phyloP scores from a whole-genome alignment of 2,888 invertebrate species.

The Nomada lathburiana region DNA sequence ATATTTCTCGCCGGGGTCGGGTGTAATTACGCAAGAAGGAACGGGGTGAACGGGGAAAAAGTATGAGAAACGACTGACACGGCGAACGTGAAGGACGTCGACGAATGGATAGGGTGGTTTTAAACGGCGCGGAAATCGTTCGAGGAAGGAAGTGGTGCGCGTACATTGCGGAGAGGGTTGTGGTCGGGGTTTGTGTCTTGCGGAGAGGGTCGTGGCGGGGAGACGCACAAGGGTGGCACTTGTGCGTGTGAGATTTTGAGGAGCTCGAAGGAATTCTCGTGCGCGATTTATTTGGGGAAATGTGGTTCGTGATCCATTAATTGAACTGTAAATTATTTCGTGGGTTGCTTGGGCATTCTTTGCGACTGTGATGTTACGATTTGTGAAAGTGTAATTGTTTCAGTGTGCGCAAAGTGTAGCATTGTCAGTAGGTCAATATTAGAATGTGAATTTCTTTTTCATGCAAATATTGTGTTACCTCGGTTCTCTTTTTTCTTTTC shows the following conservation, averaged over 20 bases:
- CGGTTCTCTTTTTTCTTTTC: too few species aligned
- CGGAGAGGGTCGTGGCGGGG: not conserved
- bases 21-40: conserved; percentile 6
- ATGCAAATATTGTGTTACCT: too few species aligned
- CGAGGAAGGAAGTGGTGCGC: not conserved
- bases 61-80: not conserved
- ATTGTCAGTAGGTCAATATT: too few species aligned
- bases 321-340: not conserved
- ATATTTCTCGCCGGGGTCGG: not conserved
- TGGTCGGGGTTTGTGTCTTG: too few species aligned
- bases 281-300: not conserved
- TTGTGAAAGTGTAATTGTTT: too few species aligned
- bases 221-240: too few species aligned
- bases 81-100: not conserved
- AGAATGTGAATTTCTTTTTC: too few species aligned
- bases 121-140: not conserved
- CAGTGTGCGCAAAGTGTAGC: too few species aligned
- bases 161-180: not conserved
- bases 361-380: not conserved
- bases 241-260: not conserved
- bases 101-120: not conserved
- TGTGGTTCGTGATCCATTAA: not conserved
- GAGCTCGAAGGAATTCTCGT: not conserved
- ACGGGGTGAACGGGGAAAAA: too few species aligned
- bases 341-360: not conserved